Evolutionary conservation across 2,113 vertebrate species (phyloP).

Genomic region (Eolophus roseicapilla): DNA sequence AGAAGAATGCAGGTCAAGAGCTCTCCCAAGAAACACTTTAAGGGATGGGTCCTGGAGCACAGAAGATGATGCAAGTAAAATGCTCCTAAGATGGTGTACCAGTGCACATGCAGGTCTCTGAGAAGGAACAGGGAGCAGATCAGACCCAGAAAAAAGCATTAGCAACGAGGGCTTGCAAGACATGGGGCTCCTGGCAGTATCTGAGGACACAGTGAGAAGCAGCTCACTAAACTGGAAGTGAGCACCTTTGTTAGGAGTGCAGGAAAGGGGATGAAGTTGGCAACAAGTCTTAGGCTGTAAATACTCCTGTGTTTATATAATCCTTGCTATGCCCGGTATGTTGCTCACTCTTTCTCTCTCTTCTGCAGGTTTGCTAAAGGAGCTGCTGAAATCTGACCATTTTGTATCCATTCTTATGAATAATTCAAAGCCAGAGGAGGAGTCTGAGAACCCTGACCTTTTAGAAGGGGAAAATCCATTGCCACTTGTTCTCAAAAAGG

Average conservation of each 20-base stretch:
- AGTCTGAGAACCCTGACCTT: constrained; percentile 32
- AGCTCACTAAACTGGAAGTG: neutral
- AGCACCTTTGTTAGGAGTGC: neutral
- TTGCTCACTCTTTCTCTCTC: neutral
- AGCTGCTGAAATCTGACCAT: constrained; percentile 83
- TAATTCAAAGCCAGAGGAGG: constrained; percentile 51
- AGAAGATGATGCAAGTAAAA: neutral
- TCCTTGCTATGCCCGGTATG: neutral
- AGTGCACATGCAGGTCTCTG: neutral
- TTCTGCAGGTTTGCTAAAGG: constrained; percentile 83
- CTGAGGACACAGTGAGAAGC: neutral
- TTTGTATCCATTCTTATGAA: constrained; percentile 88
- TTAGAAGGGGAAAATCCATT: constrained; percentile 74
- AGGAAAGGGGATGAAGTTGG: neutral
- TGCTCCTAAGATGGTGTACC: neutral
- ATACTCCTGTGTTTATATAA: neutral
- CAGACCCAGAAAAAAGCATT: neutral
- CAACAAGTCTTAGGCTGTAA: neutral
- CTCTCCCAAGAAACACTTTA: neutral
- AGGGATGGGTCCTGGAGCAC: neutral
- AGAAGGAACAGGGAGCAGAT: neutral
- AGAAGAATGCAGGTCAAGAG: neutral
- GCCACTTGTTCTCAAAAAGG: constrained; percentile 93
- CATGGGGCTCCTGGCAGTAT: neutral
- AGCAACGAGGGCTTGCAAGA: neutral